Conservation (phyloP, 2,888 invertebrate species). For the Parnassius glacialis region DNA sequence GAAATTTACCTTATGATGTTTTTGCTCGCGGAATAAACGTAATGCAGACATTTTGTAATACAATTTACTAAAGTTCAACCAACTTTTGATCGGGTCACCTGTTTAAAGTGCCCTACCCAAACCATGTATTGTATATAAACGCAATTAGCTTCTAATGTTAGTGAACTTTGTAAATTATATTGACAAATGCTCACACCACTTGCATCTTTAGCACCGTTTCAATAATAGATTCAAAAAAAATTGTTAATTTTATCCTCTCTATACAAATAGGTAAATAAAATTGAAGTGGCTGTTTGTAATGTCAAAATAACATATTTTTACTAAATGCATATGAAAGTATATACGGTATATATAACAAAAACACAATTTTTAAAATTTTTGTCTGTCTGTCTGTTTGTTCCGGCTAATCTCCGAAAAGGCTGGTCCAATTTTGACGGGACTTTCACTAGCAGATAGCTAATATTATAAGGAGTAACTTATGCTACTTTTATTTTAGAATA, state of each 20-base stretch:
- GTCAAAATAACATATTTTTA: too few relatives aligned
- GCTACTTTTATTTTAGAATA: too few relatives aligned
- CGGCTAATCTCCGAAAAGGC: too few relatives aligned
- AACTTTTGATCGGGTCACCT: background rate
- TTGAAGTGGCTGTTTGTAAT: too few relatives aligned
- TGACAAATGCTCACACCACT: slow-evolving; percentile 1
- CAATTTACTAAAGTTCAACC: slow-evolving; percentile 6
- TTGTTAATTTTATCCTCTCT: slow-evolving; percentile 42
- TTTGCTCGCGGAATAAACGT: background rate
- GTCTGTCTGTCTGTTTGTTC: too few relatives aligned
- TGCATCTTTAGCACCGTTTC: slow-evolving; percentile 8
- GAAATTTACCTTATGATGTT: slow-evolving; percentile 4
- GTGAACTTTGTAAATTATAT: slow-evolving; percentile 10
- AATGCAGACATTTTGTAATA: background rate
- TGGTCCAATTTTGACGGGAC: too few relatives aligned
- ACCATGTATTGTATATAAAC: background rate
- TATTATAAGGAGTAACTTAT: too few relatives aligned
- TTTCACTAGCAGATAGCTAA: too few relatives aligned
- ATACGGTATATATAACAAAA: too few relatives aligned
- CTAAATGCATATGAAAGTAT: too few relatives aligned
- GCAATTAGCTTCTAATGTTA: background rate
- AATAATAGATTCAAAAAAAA: slow-evolving; percentile 4
- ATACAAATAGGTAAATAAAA: too few relatives aligned
- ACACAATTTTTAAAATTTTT: too few relatives aligned
- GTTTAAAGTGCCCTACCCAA: background rate